Evolutionary conservation across 37 sponge, comb jelly and placozoan species (phyloP).

Genomic region (Spongia lamella): DNA sequence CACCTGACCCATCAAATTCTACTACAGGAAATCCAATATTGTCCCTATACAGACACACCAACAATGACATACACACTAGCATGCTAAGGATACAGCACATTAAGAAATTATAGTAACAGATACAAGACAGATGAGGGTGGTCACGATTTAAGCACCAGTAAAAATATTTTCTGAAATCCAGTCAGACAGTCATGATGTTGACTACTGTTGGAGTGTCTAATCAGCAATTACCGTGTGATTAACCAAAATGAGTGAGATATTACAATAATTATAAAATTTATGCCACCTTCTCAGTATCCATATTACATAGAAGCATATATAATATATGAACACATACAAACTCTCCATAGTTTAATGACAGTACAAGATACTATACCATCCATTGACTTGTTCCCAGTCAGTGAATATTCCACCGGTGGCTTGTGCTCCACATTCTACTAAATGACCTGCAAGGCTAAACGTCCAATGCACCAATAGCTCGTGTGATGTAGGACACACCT

Average conservation of each 20-base stretch:
- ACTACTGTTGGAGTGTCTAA: too few relatives aligned
- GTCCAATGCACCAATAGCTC: too few relatives aligned
- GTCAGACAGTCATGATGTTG: background rate
- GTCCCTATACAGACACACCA: conserved; percentile 56
- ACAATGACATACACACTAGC: too few relatives aligned
- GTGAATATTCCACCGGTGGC: conserved; percentile 95
- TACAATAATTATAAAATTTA: too few relatives aligned
- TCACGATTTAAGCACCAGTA: background rate
- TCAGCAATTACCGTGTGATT: too few relatives aligned
- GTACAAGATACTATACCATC: conserved; percentile 64
- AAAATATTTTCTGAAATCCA: background rate
- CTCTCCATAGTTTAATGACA: too few relatives aligned
- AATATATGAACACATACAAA: conserved; percentile 1
- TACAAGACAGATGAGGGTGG: background rate
- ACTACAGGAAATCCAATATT: conserved; percentile 96
- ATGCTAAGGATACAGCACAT: too few relatives aligned
- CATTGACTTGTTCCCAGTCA: conserved; percentile 89
- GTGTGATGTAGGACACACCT: conserved; percentile 31
- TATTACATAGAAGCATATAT: too few relatives aligned
- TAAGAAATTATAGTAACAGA: too few relatives aligned
- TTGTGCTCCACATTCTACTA: conserved; percentile 98
- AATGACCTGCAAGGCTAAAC: conserved; percentile 92
- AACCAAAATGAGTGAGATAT: too few relatives aligned
- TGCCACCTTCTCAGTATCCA: too few relatives aligned
- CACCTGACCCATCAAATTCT: conserved; percentile 72